These are phyloP conservation scores for Trachelipus rathkii DNA, from an alignment of 1,140 invertebrate species.

Conservation along the genomic window DNA sequence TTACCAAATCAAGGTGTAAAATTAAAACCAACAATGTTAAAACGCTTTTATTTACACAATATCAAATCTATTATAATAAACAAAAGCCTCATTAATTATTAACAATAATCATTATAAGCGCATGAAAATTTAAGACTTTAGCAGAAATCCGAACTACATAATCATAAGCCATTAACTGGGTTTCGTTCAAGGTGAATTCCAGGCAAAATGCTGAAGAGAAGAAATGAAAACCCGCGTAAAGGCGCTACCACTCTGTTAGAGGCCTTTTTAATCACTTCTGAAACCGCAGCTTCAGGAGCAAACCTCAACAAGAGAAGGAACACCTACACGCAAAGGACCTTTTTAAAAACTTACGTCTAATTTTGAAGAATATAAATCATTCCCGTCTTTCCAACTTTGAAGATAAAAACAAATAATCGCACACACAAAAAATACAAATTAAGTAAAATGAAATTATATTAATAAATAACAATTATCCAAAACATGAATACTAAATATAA, in stretches of 20 bases:
- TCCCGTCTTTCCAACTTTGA: not conserved
- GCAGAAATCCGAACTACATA: too few relatives aligned
- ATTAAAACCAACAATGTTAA: too few relatives aligned
- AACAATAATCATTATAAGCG: too few relatives aligned
- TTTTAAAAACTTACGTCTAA: not conserved
- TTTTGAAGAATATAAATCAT: too few relatives aligned
- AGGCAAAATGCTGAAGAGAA: not conserved
- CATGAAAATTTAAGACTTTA: too few relatives aligned
- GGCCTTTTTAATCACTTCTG: not conserved
- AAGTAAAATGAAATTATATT: not conserved
- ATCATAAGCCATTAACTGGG: too few relatives aligned
- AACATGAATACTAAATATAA: not conserved
- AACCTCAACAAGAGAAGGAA: constrained; percentile 7
- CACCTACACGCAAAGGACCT: not conserved
- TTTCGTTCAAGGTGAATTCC: too few relatives aligned
- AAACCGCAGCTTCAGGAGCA: not conserved
- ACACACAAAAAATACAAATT: not conserved
- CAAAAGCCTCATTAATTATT: too few relatives aligned
- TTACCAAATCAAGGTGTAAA: too few relatives aligned
- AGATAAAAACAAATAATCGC: not conserved
- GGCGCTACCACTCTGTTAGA: not conserved
- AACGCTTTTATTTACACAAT: too few relatives aligned
- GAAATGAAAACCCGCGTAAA: not conserved
- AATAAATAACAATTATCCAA: not conserved
- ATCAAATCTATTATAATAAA: too few relatives aligned